A percentile compares a stretch with the other conserved stretches of the same genome.
Evolutionary conservation across 1,140 invertebrate genomes (phyloP).

Genomic region (Doryteuthis pealeii): DNA sequence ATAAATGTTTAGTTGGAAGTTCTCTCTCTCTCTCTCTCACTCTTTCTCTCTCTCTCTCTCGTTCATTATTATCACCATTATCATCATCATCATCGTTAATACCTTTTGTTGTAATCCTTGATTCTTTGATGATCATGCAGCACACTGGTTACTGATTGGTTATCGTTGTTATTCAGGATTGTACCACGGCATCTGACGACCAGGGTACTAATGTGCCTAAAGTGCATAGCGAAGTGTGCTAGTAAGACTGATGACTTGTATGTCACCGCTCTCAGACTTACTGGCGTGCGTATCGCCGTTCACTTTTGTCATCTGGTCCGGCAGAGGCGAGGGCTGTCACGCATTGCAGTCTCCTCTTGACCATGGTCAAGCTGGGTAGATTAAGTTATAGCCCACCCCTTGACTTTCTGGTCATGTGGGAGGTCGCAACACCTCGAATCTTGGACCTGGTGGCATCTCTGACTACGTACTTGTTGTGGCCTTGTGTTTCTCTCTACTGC

Average conservation of each 20-base stretch:
- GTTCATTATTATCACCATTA: too few species aligned
- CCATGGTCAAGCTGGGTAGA: conserved; percentile 14
- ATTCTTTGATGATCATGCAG: conserved; percentile 6
- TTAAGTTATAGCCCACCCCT: conserved; percentile 12
- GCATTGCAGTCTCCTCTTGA: conserved; percentile 9
- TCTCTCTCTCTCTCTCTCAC: too few species aligned
- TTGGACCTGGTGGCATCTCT: conserved; percentile 13
- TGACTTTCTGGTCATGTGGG: conserved; percentile 14
- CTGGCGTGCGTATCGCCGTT: conserved; percentile 2
- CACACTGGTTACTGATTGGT: not conserved
- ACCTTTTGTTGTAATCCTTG: not conserved
- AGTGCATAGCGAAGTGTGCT: conserved; percentile 11
- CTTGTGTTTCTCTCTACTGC: conserved; percentile 7
- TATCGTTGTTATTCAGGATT: conserved; percentile 9
- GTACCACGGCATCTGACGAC: conserved; percentile 12
- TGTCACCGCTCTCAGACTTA: conserved; percentile 10
- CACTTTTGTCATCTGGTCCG: conserved; percentile 7
- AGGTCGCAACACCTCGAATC: conserved; percentile 1
- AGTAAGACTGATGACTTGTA: conserved; percentile 11
- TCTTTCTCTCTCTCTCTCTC: too few species aligned
- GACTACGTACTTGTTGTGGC: conserved; percentile 8
- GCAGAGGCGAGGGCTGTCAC: not conserved
- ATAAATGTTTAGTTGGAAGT: too few species aligned
- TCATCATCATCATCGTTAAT: too few species aligned
- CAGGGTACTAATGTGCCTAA: not conserved